These are phyloP conservation scores for Drosophila tani DNA, from an alignment of 1,140 invertebrate species.

Conservation along the genomic window DNA sequence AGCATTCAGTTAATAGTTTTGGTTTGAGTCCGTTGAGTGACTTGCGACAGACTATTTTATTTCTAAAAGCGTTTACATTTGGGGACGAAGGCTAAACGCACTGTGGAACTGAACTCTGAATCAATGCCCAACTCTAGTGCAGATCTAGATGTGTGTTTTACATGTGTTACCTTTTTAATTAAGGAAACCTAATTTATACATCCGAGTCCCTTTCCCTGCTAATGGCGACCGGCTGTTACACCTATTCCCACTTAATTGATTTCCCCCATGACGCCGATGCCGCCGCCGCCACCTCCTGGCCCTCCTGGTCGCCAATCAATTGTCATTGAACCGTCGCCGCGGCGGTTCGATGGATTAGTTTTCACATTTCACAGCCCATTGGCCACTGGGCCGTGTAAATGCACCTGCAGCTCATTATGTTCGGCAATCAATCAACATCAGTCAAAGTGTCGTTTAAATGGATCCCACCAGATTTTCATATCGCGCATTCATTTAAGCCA, in stretches of 20 bases:
- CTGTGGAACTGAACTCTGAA: not conserved
- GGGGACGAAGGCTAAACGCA: constrained; percentile 15
- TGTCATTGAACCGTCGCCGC: constrained; percentile 24
- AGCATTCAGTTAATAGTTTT: constrained; percentile 76
- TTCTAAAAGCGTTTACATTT: constrained; percentile 49
- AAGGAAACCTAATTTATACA: constrained; percentile 29
- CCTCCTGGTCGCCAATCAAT: constrained; percentile 29
- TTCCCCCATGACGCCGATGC: constrained; percentile 24
- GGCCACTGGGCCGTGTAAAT: constrained; percentile 9
- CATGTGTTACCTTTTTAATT: constrained; percentile 25
- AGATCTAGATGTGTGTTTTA: not conserved
- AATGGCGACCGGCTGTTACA: constrained; percentile 31
- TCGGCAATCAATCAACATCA: constrained; percentile 45
- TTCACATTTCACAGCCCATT: constrained; percentile 35
- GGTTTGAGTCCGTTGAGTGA: constrained; percentile 40
- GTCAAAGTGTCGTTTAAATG: constrained; percentile 38
- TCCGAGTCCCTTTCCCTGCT: constrained; percentile 15
- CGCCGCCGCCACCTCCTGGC: too few relatives aligned
- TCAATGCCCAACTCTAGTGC: not conserved
- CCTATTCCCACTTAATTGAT: constrained; percentile 45
- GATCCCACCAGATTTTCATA: constrained; percentile 26
- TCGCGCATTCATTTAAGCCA: constrained; percentile 20
- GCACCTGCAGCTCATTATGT: constrained; percentile 39
- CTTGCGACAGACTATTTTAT: constrained; percentile 36
- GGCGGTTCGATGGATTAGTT: constrained; percentile 33